phyloP scores from a whole-genome alignment of 2,797 vertebrate genomes.

The Momotus momota region DNA sequence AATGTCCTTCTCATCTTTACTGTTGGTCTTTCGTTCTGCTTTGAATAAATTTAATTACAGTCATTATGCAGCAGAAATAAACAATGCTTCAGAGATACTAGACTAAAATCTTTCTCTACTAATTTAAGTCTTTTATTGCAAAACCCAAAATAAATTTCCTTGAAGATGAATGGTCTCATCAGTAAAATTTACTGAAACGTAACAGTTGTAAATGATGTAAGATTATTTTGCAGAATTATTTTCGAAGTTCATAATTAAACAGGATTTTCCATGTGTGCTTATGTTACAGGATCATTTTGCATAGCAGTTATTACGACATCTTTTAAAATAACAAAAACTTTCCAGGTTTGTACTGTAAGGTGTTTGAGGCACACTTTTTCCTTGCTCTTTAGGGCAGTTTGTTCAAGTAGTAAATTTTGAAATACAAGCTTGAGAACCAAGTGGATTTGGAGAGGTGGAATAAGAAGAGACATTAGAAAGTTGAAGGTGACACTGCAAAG shows the following conservation, averaged over 20 bases:
- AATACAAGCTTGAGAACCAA: background rate
- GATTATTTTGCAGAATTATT: background rate
- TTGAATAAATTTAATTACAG: background rate
- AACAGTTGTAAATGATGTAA: background rate
- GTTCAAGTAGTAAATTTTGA: background rate
- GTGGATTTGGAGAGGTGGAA: background rate
- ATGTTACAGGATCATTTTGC: background rate
- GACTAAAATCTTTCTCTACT: background rate
- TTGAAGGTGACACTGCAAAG: background rate
- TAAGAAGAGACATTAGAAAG: background rate
- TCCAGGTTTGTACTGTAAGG: background rate
- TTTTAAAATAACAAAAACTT: background rate
- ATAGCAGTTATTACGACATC: rapidly evolving
- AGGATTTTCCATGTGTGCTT: background rate
- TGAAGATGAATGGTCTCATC: background rate
- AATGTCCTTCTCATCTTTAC: slow-evolving; percentile 19
- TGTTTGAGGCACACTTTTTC: background rate
- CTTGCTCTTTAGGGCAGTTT: background rate
- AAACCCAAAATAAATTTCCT: background rate
- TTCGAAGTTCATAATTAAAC: background rate
- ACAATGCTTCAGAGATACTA: background rate
- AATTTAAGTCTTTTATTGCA: background rate
- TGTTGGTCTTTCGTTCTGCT: background rate
- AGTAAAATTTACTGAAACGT: background rate
- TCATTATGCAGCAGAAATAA: background rate